Evolutionary conservation across 1,140 invertebrate species (phyloP), one percentile per base, ranked within the genome.

Genomic region (Pachypsylla venusta): DNA sequence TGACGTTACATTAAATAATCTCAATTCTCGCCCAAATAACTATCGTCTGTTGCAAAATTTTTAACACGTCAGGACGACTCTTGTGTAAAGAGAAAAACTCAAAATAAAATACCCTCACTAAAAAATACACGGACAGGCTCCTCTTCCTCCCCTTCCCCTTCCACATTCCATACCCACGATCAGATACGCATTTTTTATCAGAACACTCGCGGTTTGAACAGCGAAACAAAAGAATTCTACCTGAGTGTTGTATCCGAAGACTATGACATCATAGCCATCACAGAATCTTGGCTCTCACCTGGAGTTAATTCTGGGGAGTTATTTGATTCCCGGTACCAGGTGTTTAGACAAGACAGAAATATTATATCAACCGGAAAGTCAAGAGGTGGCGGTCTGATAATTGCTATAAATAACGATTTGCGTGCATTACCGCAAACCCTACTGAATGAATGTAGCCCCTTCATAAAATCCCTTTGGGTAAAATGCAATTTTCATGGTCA

Each of bases 401-500:
- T 48, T 48, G 42, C 42, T 5, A n/a, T 48, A 4, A 48, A 48
- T 19, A 19, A 48, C 16, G 42, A 48, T 48, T 19, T 48, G 5
- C 16, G n/a, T 19, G 42, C 42, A 19, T 5, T n/a, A 48, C 42
- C 42, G 7, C n/a, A 19, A 19, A 48, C 42, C 7, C 22, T 22
- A 48, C n/a, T 48, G 22, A 5, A 48, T 22, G n/a, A 48, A 48
- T 48, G 42, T 19, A 22, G 22, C n/a, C 5, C 3, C 4, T 5
- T 19, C 16, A 19, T 48, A 48, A 22, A 48, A 48, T 48, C 42
- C 4, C 4, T 48, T 7, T 48, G 42, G 42, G 42, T 48, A 4
- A 48, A 48, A 48, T 48, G 42, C 22, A 48, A 48, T 48, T 19
- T 48, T n/a, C n/a, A 48, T 48, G 42, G 42, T 4, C 42, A 48